Evolutionary conservation across 2,113 vertebrate genomes (phyloP).

Genomic region (Sitta europaea): DNA sequence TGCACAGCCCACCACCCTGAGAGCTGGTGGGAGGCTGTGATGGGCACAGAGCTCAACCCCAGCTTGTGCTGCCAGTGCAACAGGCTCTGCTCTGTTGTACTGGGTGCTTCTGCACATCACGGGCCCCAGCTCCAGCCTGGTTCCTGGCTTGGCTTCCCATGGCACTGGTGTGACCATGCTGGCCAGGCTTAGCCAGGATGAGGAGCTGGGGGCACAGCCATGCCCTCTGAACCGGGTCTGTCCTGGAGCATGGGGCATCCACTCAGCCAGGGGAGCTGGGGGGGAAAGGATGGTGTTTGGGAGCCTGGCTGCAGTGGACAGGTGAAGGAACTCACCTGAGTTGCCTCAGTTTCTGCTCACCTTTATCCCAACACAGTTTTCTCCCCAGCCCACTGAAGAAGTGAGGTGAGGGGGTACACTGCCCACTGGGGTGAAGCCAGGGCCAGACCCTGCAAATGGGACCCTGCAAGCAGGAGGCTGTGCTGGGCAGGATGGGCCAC

Average conservation of each 20-base stretch:
- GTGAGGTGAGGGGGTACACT: not conserved
- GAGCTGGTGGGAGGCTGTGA: not conserved
- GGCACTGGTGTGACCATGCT: not conserved
- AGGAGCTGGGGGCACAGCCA: not conserved
- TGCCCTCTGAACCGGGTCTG: not conserved
- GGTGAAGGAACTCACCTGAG: not conserved
- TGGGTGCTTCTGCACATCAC: not conserved
- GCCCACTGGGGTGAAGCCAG: not conserved
- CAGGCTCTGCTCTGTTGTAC: accelerated
- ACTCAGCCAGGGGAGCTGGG: not conserved
- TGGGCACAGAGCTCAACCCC: not conserved
- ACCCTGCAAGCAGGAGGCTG: not conserved
- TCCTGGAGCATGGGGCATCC: accelerated
- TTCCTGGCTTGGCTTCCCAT: not conserved
- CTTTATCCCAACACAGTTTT: not conserved
- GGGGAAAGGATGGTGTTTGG: not conserved
- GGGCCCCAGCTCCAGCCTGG: not conserved
- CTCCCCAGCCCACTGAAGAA: too few species aligned
- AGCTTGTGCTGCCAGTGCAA: accelerated
- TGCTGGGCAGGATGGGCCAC: not conserved
- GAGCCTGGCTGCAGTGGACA: not conserved
- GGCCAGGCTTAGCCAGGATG: not conserved
- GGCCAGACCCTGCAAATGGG: not conserved
- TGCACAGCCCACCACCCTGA: not conserved
- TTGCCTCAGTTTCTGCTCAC: not conserved